phyloP scores from a whole-genome alignment of 1,140 invertebrate genomes.

The Eulimnadia texana region DNA sequence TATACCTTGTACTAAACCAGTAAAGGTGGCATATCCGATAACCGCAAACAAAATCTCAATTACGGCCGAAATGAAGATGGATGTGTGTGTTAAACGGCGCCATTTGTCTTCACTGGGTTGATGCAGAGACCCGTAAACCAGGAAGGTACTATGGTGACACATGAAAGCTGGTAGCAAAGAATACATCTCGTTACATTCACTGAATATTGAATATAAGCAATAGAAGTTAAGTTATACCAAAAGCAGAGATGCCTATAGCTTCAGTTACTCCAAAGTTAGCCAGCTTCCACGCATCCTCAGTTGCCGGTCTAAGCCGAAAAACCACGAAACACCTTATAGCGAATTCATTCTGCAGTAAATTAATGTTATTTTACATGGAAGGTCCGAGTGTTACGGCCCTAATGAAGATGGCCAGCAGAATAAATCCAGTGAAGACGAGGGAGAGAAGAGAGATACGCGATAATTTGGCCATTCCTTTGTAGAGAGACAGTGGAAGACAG shows the following conservation, averaged over 20 bases:
- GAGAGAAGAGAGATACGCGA: constrained; percentile 67
- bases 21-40: constrained; percentile 69
- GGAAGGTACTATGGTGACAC: constrained; percentile 82
- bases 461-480: constrained; percentile 60
- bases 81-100: constrained; percentile 68
- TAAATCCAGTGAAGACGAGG: constrained; percentile 55
- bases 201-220: neutral
- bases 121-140: constrained; percentile 67
- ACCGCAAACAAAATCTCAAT: constrained; percentile 56
- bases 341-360: neutral
- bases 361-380: constrained; percentile 26
- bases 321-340: neutral
- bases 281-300: constrained; percentile 56
- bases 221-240: constrained; percentile 39
- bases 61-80: constrained; percentile 53
- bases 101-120: constrained; percentile 60
- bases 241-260: constrained; percentile 74
- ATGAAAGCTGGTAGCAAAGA: too few species aligned
- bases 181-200: constrained; percentile 1
- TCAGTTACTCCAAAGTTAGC: constrained; percentile 52
- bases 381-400: constrained; percentile 35
- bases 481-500: constrained; percentile 66
- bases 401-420: constrained; percentile 53
- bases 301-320: constrained; percentile 39
- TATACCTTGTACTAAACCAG: constrained; percentile 59